Evolutionary conservation across 2,888 invertebrate genomes (phyloP).

Genomic region (Diarsia mendica): DNA sequence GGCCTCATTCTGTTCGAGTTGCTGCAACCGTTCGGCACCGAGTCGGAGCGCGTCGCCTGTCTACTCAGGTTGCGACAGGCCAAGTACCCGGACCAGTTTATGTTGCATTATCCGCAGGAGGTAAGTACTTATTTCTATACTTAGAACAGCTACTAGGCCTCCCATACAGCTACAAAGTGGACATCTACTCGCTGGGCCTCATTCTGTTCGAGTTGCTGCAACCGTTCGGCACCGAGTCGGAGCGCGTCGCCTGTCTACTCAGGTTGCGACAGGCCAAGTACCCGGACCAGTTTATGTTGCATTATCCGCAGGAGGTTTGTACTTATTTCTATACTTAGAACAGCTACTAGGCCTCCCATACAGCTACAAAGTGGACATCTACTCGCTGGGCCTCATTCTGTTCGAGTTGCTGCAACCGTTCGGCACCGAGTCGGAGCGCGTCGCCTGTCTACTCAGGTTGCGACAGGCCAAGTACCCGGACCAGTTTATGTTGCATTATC

Average conservation of each 20-base stretch:
- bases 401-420: conserved; percentile 98
- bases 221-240: conserved; percentile 97
- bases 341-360: conserved; percentile 94
- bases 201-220: conserved; percentile 98
- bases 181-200: conserved; percentile 98
- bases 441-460: conserved; percentile 91
- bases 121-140: conserved; percentile 71
- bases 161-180: conserved; percentile 97
- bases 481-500: conserved; percentile 91
- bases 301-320: conserved; percentile 92
- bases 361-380: conserved; percentile 98
- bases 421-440: conserved; percentile 97
- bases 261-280: conserved; percentile 92
- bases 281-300: conserved; percentile 92
- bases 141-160: conserved; percentile 95
- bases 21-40: conserved; percentile 96
- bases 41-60: conserved; percentile 95
- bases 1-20: conserved; percentile 98
- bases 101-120: conserved; percentile 92
- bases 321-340: conserved; percentile 90
- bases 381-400: conserved; percentile 97
- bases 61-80: conserved; percentile 92
- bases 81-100: conserved; percentile 93
- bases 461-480: conserved; percentile 93
- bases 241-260: conserved; percentile 93